Percentiles rank a stretch among this genome's conserved stretches.
These are phyloP conservation scores for Drosophila erecta DNA, from an alignment of 1,140 invertebrate species.

Conservation along the genomic window DNA sequence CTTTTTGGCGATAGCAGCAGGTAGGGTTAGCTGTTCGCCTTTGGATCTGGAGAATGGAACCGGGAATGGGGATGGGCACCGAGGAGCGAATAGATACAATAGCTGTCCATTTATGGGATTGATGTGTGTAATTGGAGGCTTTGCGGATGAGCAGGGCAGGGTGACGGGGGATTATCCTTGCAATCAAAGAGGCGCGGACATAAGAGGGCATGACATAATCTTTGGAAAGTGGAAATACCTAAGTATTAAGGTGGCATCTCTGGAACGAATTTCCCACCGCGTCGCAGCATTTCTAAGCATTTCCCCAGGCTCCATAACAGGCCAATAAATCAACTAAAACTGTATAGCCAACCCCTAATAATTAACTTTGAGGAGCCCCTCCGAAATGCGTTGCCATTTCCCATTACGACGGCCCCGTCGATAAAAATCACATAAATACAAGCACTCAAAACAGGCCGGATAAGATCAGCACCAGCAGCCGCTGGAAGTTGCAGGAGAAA, in stretches of 20 bases:
- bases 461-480: constrained; percentile 64
- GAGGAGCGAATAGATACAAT: constrained; percentile 31
- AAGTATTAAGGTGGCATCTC: neutral
- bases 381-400: constrained; percentile 47
- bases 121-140: constrained; percentile 52
- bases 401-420: constrained; percentile 22
- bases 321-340: constrained; percentile 34
- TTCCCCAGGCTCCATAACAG: constrained; percentile 3
- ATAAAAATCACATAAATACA: constrained; percentile 48
- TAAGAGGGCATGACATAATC: constrained; percentile 52
- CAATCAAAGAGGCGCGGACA: constrained; percentile 26
- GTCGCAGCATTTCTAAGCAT: neutral
- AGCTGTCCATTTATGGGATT: constrained; percentile 54
- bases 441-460: constrained; percentile 64
- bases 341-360: constrained; percentile 32
- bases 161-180: constrained; percentile 28
- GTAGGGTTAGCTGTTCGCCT: constrained; percentile 34
- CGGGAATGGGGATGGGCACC: constrained; percentile 25
- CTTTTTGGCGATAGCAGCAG: constrained; percentile 59
- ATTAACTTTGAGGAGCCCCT: constrained; percentile 33
- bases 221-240: constrained; percentile 5
- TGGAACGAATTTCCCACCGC: neutral
- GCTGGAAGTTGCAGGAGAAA: constrained; percentile 28
- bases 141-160: neutral
- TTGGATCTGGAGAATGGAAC: constrained; percentile 8